Evolutionary conservation across 2,797 vertebrate species (phyloP).

Genomic region (Pampus argenteus): DNA sequence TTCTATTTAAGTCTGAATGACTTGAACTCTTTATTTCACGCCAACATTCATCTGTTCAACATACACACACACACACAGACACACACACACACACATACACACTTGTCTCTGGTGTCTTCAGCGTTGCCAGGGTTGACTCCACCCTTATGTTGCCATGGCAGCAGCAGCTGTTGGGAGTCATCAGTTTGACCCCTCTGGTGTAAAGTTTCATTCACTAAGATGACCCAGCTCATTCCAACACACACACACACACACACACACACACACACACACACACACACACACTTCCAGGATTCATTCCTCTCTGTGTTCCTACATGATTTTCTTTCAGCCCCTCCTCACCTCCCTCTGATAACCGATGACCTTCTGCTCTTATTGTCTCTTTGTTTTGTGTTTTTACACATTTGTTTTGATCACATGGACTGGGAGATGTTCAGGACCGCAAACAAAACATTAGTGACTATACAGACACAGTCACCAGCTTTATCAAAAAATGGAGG

Average conservation of each 20-base stretch:
- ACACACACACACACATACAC: conserved; percentile 20
- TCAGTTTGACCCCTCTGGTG: conserved; percentile 76
- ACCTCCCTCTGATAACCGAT: conserved; percentile 46
- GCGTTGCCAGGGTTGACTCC: conserved; percentile 44
- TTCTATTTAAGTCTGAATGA: too few species aligned
- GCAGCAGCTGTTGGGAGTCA: conserved; percentile 86
- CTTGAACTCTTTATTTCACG: too few species aligned
- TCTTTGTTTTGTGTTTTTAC: background rate
- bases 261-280: conserved; percentile 17
- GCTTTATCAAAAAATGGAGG: too few species aligned
- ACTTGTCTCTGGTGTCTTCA: conserved; percentile 27
- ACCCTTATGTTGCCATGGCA: conserved; percentile 62
- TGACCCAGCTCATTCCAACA: conserved; percentile 89
- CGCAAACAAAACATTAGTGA: too few species aligned
- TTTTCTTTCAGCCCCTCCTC: conserved; percentile 51
- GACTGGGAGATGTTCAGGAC: too few species aligned
- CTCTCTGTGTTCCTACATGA: conserved; percentile 31
- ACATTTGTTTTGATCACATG: too few species aligned
- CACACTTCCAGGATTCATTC: conserved; percentile 28
- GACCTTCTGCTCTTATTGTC: background rate
- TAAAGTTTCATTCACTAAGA: conserved; percentile 86
- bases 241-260: conserved; percentile 23
- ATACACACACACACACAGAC: background rate
- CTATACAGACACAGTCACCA: too few species aligned
- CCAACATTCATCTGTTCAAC: too few species aligned